These are phyloP conservation scores for Takifugu rubripes DNA, from an alignment of 2,797 vertebrate genomes.

Conservation along the genomic window DNA sequence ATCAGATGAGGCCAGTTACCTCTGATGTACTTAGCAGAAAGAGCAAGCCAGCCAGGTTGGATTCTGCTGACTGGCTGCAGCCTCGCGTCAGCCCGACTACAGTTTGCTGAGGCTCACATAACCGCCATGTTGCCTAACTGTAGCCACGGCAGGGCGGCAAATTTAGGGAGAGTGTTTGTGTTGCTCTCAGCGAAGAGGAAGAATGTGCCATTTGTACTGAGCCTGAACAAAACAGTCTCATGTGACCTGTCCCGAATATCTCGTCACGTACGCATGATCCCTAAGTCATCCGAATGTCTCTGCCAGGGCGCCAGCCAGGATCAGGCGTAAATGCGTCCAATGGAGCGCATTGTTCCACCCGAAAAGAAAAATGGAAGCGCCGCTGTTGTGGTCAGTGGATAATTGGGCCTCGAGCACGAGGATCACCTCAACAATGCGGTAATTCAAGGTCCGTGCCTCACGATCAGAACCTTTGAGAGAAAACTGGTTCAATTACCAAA, in stretches of 20 bases:
- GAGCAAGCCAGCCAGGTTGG: constrained; percentile 50
- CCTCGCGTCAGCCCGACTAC: constrained; percentile 44
- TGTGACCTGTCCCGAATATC: constrained; percentile 59
- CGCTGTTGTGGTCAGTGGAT: constrained; percentile 48
- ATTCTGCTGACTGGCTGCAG: constrained; percentile 64
- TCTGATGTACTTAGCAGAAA: constrained; percentile 53
- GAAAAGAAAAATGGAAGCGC: constrained; percentile 47
- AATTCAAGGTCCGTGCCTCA: constrained; percentile 45
- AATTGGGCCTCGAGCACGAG: constrained; percentile 58
- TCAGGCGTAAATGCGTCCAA: constrained; percentile 31
- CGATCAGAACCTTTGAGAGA: constrained; percentile 24
- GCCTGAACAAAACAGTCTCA: constrained; percentile 52
- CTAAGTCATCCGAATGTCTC: constrained; percentile 41
- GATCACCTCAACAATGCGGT: constrained; percentile 59
- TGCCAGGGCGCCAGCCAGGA: constrained; percentile 37
- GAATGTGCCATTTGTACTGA: constrained; percentile 47
- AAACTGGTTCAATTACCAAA: constrained; percentile 23
- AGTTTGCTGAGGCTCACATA: constrained; percentile 17
- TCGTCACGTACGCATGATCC: constrained; percentile 49
- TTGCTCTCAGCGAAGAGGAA: constrained; percentile 30
- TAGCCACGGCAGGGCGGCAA: constrained; percentile 21
- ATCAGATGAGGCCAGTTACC: constrained; percentile 46
- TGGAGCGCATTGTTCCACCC: constrained; percentile 56
- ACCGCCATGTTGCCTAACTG: constrained; percentile 4
- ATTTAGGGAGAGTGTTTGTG: constrained; percentile 45